Base-by-base conservation (phyloP, 2,888 invertebrate species). In the Sinhomidia bicolor region DNA sequence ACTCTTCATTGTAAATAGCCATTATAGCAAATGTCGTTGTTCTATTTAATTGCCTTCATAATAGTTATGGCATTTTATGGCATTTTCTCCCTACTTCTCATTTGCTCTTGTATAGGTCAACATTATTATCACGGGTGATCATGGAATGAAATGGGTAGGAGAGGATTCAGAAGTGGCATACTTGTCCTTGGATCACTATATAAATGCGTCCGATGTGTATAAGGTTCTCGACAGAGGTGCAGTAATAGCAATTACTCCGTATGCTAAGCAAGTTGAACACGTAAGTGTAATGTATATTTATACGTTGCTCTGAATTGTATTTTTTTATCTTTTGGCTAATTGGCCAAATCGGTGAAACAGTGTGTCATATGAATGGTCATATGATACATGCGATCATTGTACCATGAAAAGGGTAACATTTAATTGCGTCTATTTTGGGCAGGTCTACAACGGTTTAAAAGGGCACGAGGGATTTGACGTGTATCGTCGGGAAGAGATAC, bases 401-500 rank as follows among this genome's bases (percentile, higher is more conserved):
- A 74, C 26, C 74, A 17, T 74, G 74, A 74, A 74, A n/a, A 74
- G 74, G 74, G 47, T 47, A 74, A 74, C 10, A n/a, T 26, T 74
- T 74, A n/a, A 47, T n/a, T 60, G 26, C 1, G 14, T 36, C 32
- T 7, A 17, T 47, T n/a, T 23, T 29, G 0, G 20, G 14, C 79
- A 93, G 92, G 92, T 93, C 6, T 93, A 92, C 88, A 57, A 91
- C 14, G 83, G 89, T 14, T 89, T 93, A 83, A 91, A 91, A 76
- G 88, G 76, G 17, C 91, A 93, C 71, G 87, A 91, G 7, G 93
- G 92, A 3, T 91, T 92, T 68, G 90, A 91, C 76, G 93, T 93
- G 3, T 94, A 93, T 92, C 93, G 92, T 78, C 93, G 93, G 86
- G 93, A 93, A 71, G 93, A 94, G 14, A 93, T 94, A 65, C 94